Conservation (phyloP, 1,140 invertebrate genomes). For the Cyphomyrmex costatus region DNA sequence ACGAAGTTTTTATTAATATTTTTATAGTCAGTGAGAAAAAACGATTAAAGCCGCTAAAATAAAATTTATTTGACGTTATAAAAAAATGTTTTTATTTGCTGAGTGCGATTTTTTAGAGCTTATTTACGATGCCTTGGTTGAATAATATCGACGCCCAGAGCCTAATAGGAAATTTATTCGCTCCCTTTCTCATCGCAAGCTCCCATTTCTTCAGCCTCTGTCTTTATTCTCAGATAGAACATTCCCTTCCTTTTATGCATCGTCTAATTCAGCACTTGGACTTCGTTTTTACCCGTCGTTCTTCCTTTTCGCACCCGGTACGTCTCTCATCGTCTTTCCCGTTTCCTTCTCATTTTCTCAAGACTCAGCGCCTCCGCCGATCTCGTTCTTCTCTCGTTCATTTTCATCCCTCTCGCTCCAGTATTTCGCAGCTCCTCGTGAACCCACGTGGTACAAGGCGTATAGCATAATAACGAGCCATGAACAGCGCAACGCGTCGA, state of each 20-base stretch:
- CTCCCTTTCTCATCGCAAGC: conserved; percentile 16
- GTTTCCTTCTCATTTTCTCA: conserved; percentile 52
- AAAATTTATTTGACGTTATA: neutral
- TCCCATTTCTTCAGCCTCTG: conserved; percentile 59
- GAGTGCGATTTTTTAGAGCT: neutral
- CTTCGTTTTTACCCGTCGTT: conserved; percentile 37
- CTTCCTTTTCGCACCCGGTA: conserved; percentile 15
- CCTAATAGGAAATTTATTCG: conserved; percentile 44
- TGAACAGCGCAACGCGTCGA: conserved; percentile 72
- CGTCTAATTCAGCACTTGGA: conserved; percentile 60
- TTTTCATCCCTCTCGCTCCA: conserved; percentile 66
- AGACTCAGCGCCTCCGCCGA: conserved; percentile 45
- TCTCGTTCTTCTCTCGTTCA: conserved; percentile 61
- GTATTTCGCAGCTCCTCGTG: conserved; percentile 64
- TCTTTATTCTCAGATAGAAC: conserved; percentile 29
- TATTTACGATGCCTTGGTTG: neutral
- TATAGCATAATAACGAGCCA: conserved; percentile 75
- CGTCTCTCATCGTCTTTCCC: conserved; percentile 44
- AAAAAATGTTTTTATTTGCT: too few relatives aligned
- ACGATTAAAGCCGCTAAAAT: neutral
- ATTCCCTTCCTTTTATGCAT: conserved; percentile 59
- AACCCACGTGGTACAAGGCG: conserved; percentile 68
- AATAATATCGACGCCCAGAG: neutral
- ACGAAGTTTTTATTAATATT: too few relatives aligned
- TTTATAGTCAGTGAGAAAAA: too few relatives aligned